phyloP scores from a whole-genome alignment of 2,888 invertebrate genomes.

The Incurvaria masculella region DNA sequence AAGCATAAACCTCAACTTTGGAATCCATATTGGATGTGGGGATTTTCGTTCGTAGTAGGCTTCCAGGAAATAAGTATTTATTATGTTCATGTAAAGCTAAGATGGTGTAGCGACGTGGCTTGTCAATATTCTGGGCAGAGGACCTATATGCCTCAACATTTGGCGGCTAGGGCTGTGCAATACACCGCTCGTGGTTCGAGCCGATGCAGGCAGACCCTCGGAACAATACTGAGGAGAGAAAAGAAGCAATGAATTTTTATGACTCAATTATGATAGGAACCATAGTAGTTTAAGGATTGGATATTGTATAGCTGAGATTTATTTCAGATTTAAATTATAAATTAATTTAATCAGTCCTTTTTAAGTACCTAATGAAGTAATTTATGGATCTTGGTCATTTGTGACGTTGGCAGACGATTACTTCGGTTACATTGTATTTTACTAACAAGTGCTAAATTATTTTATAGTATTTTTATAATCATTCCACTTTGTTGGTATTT shows the following conservation, averaged over 20 bases:
- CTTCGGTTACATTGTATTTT: not conserved
- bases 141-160: too few species aligned
- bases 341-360: not conserved
- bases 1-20: too few species aligned
- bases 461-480: slow-evolving; percentile 56
- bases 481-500: slow-evolving; percentile 33
- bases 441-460: slow-evolving; percentile 29
- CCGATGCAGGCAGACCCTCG: too few species aligned
- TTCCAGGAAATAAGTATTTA: too few species aligned
- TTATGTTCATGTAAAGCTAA: too few species aligned
- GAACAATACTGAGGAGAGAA: not conserved
- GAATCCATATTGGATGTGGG: too few species aligned
- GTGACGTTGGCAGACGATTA: not conserved
- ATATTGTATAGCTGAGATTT: not conserved
- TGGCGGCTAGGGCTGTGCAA: not conserved
- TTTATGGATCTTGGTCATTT: not conserved
- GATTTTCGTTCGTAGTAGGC: too few species aligned
- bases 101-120: too few species aligned
- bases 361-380: not conserved
- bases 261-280: not conserved
- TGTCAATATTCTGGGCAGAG: too few species aligned
- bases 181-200: not conserved
- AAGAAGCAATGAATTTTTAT: not conserved
- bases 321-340: not conserved
- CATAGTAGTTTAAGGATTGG: too few species aligned